Base-by-base conservation (phyloP, 2,888 invertebrate genomes). In the Dastarcus helophoroides region DNA sequence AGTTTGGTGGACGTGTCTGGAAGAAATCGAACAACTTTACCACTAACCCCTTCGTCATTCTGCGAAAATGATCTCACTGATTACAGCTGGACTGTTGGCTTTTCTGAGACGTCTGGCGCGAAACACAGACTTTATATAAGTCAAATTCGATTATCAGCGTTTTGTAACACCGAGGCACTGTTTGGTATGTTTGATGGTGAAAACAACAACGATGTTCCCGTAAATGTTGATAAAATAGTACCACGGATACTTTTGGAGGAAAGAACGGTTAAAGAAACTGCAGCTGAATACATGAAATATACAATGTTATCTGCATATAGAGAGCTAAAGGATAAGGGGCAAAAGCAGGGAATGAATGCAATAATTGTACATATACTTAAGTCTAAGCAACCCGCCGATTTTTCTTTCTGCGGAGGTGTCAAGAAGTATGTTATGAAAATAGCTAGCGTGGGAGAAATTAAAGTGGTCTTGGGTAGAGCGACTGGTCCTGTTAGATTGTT, bases 1-100 rank as follows among this genome's bases (percentile, higher is more conserved):
- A 85, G 84, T 48, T 63, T 88, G 14, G 79, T 88, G 0, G 86
- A 88, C 53, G 86, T 86, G 1, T 82, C 84, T 0, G 86, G 86
- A 8, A 76, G 79, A 48, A 83, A 82, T 58, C 62, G 78, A 10
- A 69, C 69, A 0, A 72, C 75, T 35, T 51, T 82, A 31, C 79
- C 83, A 1, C 71, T 71, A 17, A 54, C 60, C 25, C 60, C 64
- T 1, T 58, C 60, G 7, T 59, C 62, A 7, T 62, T 60, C 41
- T 63, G 63, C 37, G 67, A 73, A 41, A 71, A 67, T 29, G 76
- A 76, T 43, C 56, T 72, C 35, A 66, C 71, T 2, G 78, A 74
- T 37, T 67, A 68, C 4, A 79, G 82, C 3, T 88, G 88, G 88
- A 71, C 69, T 25, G 69, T 84, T 15, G 88, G 86, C 1, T 88